Evolutionary conservation across 2,797 vertebrate species (phyloP).

Genomic region (Xenopus petersii): DNA sequence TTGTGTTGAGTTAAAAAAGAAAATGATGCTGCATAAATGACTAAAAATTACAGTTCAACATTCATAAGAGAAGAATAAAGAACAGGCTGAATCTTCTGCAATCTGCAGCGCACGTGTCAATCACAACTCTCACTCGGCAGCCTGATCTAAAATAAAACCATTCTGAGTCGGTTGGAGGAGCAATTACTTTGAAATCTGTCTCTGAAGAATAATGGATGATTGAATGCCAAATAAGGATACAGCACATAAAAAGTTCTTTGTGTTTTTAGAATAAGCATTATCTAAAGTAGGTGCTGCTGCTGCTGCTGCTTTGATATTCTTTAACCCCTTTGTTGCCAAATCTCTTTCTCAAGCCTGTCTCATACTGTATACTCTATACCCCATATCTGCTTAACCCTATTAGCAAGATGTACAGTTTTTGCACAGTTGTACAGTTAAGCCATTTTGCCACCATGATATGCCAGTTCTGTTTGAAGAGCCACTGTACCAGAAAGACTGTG

Average conservation of each 20-base stretch:
- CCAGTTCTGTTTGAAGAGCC: too few relatives aligned
- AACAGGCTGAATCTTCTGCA: slow-evolving; percentile 6
- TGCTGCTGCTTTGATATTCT: background rate
- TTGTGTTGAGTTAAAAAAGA: too few relatives aligned
- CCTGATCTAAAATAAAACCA: slow-evolving; percentile 55
- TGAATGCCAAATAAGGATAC: slow-evolving; percentile 59
- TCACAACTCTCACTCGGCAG: slow-evolving; percentile 47
- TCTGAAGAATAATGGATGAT: slow-evolving; percentile 56
- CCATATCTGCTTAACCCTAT: too few relatives aligned
- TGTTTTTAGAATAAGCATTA: slow-evolving; percentile 32
- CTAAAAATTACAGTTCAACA: too few relatives aligned
- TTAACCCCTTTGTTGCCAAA: slow-evolving; percentile 10
- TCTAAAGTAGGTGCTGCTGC: slow-evolving; percentile 10
- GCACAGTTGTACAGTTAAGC: too few relatives aligned
- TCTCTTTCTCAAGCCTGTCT: too few relatives aligned
- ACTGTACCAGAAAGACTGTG: too few relatives aligned
- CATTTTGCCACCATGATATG: too few relatives aligned
- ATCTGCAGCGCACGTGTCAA: slow-evolving; percentile 47
- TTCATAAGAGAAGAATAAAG: too few relatives aligned
- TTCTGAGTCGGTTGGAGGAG: slow-evolving; percentile 40
- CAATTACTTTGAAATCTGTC: slow-evolving; percentile 57
- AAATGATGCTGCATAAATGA: too few relatives aligned
- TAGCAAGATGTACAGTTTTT: too few relatives aligned
- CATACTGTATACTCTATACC: too few relatives aligned
- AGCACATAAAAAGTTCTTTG: slow-evolving; percentile 41